Percentiles rank a stretch among this genome's conserved stretches.
Evolutionary conservation across 2,888 invertebrate species (phyloP).

Genomic region (Pollenia labialis): DNA sequence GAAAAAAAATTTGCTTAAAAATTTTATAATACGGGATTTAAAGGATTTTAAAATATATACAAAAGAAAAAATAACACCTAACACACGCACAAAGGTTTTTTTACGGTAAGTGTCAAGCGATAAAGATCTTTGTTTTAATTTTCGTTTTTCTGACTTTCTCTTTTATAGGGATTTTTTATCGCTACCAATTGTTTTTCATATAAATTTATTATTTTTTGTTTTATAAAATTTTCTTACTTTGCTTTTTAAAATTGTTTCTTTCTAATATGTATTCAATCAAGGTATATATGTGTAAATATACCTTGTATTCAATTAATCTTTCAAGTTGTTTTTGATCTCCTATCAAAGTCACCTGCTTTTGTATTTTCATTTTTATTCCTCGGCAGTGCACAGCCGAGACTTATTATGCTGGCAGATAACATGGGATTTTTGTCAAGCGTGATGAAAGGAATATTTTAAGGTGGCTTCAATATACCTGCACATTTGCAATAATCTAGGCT

Average conservation of each 20-base stretch:
- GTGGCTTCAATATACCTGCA: too few relatives aligned
- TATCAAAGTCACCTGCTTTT: slow-evolving; percentile 66
- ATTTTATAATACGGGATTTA: slow-evolving; percentile 26
- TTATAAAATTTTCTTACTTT: slow-evolving; percentile 23
- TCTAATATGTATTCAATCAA: slow-evolving; percentile 25
- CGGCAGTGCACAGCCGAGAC: neutral
- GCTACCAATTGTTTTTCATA: neutral
- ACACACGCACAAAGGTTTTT: neutral
- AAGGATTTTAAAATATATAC: slow-evolving; percentile 12
- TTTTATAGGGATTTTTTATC: slow-evolving; percentile 53
- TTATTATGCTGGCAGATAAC: too few relatives aligned
- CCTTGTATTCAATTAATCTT: slow-evolving; percentile 32
- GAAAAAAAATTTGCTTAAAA: neutral
- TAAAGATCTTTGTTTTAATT: slow-evolving; percentile 33
- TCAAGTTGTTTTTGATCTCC: slow-evolving; percentile 49
- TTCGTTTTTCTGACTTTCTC: slow-evolving; percentile 45
- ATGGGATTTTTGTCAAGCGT: too few relatives aligned
- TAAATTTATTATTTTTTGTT: slow-evolving; percentile 8
- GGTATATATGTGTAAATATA: too few relatives aligned
- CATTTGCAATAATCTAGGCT: too few relatives aligned
- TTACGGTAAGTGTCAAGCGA: slow-evolving; percentile 50
- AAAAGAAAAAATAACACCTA: neutral
- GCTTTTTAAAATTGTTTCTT: slow-evolving; percentile 16
- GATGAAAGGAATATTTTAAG: too few relatives aligned
- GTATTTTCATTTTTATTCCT: slow-evolving; percentile 2